Percentiles rank a stretch among this genome's conserved stretches.
phyloP scores from a whole-genome alignment of 2,797 vertebrate genomes.

The Echeneis naucrates region DNA sequence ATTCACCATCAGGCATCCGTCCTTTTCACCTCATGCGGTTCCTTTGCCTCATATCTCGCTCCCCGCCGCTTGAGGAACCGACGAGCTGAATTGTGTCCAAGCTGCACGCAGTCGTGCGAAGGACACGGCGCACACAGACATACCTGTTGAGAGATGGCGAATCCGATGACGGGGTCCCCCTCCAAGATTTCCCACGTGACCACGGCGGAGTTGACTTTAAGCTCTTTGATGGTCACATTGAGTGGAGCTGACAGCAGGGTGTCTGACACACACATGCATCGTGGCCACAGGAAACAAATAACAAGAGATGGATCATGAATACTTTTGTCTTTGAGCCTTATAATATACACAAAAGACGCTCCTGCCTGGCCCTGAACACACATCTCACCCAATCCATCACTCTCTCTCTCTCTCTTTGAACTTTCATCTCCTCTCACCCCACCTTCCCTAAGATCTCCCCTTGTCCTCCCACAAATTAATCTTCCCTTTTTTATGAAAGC shows the following conservation, averaged over 20 bases:
- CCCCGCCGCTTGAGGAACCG: background rate
- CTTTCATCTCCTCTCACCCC: slow-evolving; percentile 19
- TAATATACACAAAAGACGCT: slow-evolving; percentile 25
- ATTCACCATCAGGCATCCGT: background rate
- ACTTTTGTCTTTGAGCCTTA: slow-evolving; percentile 22
- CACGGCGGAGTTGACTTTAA: slow-evolving; percentile 93
- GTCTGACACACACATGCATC: slow-evolving; percentile 80
- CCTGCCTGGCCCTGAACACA: slow-evolving; percentile 6
- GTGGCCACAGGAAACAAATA: slow-evolving; percentile 32
- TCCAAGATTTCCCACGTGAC: slow-evolving; percentile 97
- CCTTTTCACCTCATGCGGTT: background rate
- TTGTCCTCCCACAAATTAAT: slow-evolving; percentile 42
- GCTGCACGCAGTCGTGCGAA: background rate
- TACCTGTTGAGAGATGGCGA: slow-evolving; percentile 97
- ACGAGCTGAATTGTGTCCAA: background rate
- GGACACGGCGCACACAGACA: background rate
- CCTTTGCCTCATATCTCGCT: background rate
- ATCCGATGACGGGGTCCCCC: slow-evolving; percentile 96
- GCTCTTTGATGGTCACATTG: slow-evolving; percentile 94
- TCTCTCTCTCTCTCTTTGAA: slow-evolving; percentile 39
- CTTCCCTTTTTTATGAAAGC: slow-evolving; percentile 53
- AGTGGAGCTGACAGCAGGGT: slow-evolving; percentile 93
- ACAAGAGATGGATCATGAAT: slow-evolving; percentile 52
- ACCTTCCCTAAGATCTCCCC: slow-evolving; percentile 29
- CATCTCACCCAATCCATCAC: background rate